Evolutionary conservation across 2,113 vertebrate species (phyloP), one percentile per base, ranked within the genome.

Genomic region (Uria lomvia): DNA sequence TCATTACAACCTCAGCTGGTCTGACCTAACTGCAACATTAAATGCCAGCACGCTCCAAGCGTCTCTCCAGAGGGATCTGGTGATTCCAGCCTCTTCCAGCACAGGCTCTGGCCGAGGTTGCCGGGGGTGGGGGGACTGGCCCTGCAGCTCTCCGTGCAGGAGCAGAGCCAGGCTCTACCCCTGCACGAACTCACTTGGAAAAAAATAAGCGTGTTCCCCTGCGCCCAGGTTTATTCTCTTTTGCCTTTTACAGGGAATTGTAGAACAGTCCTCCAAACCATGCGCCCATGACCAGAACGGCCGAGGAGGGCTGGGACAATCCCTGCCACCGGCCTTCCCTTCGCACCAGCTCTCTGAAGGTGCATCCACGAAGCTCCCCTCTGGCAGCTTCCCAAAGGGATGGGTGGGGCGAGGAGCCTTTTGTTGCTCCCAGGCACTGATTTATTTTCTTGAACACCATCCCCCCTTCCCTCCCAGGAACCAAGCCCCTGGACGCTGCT

Each of bases 311-410:
- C 26, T 0, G 49, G 40, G 34, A 16, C 63, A 7, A 12, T 3
- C 62, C 9, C 2, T 45, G 12, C 32, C 15, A 1, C 56, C 2
- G 6, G 15, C 26, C 24, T 13, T 18, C 40, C 2, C 67, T 52
- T 59, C 47, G 5, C 47, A 47, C 56, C 2, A 2, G 5, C 26
- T 21, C 49, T 22, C 13, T 3, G 0, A 5, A 8, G 15, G 5
- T 3, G 34, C 55, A 2, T 10, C 13, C 45, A 7, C 2, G 15
- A 9, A 34, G 5, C 32, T 9, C 4, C 30, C 59, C 32, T 6
- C 60, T 1, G 9, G 60, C 76, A 55, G 29, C 62, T 38, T 21
- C 38, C 65, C 20, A 15, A 29, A 9, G 53, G 55, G 43, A 6
- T 11, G 42, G 27, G 6, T 15, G 62, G 40, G 65, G n/a, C 32